Evolutionary conservation across 2,797 vertebrate species (phyloP).

Genomic region (Hydrocynus forskahlii): DNA sequence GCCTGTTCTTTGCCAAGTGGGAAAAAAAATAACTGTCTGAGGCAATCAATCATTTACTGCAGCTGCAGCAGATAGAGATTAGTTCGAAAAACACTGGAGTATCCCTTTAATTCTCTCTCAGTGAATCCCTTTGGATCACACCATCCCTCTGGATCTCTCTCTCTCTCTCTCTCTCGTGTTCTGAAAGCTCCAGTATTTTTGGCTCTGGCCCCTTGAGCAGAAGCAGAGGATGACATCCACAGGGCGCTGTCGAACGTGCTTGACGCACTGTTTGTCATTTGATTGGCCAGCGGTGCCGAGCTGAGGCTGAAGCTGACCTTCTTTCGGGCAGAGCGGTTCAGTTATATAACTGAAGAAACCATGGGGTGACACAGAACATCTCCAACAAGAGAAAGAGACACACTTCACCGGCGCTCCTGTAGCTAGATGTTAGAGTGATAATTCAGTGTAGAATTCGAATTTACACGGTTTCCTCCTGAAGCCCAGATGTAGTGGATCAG

Average conservation of each 20-base stretch:
- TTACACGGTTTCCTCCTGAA: background rate
- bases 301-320: slow-evolving; percentile 41
- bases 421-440: background rate
- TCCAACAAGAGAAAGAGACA: slow-evolving; percentile 4
- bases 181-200: slow-evolving; percentile 45
- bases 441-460: background rate
- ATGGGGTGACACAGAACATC: slow-evolving; percentile 28
- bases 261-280: slow-evolving; percentile 35
- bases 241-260: slow-evolving; percentile 25
- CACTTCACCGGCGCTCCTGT: background rate
- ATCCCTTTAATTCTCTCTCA: slow-evolving; percentile 1
- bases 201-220: slow-evolving; percentile 33
- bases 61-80: background rate
- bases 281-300: slow-evolving; percentile 33
- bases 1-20: background rate
- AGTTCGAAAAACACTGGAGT: background rate
- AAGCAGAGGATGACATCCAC: slow-evolving; percentile 27
- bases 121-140: slow-evolving; percentile 3
- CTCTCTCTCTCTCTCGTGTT: slow-evolving; percentile 7
- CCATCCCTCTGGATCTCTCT: slow-evolving; percentile 9
- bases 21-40: background rate
- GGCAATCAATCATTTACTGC: background rate
- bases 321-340: slow-evolving; percentile 17
- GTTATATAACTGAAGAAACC: slow-evolving; percentile 25
- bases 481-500: background rate